phyloP scores from a whole-genome alignment of 2,888 invertebrate genomes.

The Agrochola macilenta region DNA sequence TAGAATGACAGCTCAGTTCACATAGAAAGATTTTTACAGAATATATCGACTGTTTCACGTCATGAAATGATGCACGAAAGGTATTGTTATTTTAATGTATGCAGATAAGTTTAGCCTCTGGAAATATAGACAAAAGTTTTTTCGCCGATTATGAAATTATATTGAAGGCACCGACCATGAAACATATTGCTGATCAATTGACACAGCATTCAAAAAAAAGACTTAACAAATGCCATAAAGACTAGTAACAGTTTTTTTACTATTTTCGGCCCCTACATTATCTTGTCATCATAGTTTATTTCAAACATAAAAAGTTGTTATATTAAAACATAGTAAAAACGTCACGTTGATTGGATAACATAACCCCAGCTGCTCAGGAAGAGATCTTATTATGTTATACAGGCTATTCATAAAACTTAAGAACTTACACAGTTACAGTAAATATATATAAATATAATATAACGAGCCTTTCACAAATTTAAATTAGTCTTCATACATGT shows the following conservation, averaged over 20 bases:
- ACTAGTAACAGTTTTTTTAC: not conserved
- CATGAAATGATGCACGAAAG: not conserved
- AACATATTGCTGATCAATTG: not conserved
- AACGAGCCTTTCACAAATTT: not conserved
- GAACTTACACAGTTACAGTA: not conserved
- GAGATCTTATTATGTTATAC: not conserved
- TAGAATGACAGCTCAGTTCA: too few relatives aligned
- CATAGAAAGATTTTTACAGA: too few relatives aligned
- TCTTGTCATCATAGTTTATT: not conserved
- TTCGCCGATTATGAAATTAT: not conserved
- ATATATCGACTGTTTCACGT: not conserved
- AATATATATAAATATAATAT: too few relatives aligned
- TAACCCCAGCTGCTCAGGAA: not conserved
- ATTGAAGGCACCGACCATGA: too few relatives aligned
- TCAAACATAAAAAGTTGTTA: not conserved
- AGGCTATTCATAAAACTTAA: not conserved
- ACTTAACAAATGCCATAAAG: not conserved
- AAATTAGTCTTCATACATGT: not conserved
- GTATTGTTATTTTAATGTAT: conserved; percentile 7
- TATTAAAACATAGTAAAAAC: not conserved
- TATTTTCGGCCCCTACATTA: not conserved
- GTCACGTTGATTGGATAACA: not conserved
- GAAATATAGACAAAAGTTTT: not conserved
- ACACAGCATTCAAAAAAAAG: not conserved
- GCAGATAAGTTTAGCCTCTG: not conserved